Evolutionary conservation across 2,113 vertebrate species (phyloP).

Genomic region (Rhinolophus sinicus): DNA sequence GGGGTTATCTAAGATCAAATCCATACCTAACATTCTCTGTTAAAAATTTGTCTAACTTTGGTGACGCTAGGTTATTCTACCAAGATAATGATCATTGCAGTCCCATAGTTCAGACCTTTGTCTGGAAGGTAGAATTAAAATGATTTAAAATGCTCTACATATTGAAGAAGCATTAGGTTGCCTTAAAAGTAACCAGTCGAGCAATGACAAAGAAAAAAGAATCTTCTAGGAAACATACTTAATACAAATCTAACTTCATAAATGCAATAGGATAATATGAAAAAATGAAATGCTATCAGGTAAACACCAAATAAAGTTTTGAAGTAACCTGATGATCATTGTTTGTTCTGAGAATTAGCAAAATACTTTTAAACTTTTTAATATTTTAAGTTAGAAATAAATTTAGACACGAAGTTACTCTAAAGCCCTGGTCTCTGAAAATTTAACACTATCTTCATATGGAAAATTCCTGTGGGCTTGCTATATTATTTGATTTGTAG

Average conservation of each 20-base stretch:
- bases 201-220: background rate
- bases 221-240: background rate
- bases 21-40: background rate
- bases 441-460: background rate
- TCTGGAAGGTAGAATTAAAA: background rate
- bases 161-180: background rate
- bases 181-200: background rate
- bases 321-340: background rate
- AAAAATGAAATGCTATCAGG: background rate
- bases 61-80: background rate
- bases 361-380: background rate
- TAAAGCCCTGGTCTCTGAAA: background rate
- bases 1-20: background rate
- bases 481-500: background rate
- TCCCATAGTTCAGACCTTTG: background rate
- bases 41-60: background rate
- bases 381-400: background rate
- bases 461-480: background rate
- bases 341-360: background rate
- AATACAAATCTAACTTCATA: background rate
- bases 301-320: background rate
- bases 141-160: background rate
- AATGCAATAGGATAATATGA: background rate
- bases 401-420: background rate
- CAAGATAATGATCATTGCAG: background rate